These are phyloP conservation scores for Campoplex nolae DNA, from an alignment of 2,888 invertebrate species.

Conservation along the genomic window DNA sequence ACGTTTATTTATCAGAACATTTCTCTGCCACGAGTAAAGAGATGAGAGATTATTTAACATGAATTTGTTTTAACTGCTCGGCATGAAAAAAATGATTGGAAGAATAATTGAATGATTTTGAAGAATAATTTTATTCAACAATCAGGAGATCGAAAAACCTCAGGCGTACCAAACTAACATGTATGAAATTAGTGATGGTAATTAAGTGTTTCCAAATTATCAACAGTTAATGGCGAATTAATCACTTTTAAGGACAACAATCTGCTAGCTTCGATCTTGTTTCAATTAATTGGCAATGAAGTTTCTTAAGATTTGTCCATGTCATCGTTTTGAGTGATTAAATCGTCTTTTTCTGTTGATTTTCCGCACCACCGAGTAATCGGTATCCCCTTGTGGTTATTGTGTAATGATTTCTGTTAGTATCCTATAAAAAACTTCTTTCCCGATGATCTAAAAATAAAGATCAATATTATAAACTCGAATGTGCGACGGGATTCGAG, in stretches of 20 bases:
- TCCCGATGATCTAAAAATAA: not conserved
- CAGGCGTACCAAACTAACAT: not conserved
- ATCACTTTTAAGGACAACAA: not conserved
- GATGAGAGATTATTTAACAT: not conserved
- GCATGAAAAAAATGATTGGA: not conserved
- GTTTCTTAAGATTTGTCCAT: not conserved
- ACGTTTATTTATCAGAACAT: not conserved
- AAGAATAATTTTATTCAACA: not conserved
- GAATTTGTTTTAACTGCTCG: not conserved
- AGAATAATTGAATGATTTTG: conserved; percentile 15
- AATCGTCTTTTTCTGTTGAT: not conserved
- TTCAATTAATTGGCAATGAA: not conserved
- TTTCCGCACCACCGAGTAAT: conserved; percentile 10
- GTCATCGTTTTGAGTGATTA: not conserved
- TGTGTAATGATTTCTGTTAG: conserved; percentile 38
- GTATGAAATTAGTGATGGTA: conserved; percentile 23
- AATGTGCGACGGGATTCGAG: not conserved
- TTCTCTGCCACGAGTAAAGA: not conserved
- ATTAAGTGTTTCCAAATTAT: conserved; percentile 9
- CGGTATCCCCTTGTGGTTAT: not conserved
- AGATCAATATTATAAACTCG: not conserved
- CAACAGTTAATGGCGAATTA: not conserved
- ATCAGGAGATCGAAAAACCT: conserved; percentile 15
- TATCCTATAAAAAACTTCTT: not conserved
- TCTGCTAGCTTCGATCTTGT: not conserved